Evolutionary conservation across 1,140 invertebrate genomes (phyloP), one percentile per base, ranked within the genome.

Genomic region (Drosophila sproati): DNA sequence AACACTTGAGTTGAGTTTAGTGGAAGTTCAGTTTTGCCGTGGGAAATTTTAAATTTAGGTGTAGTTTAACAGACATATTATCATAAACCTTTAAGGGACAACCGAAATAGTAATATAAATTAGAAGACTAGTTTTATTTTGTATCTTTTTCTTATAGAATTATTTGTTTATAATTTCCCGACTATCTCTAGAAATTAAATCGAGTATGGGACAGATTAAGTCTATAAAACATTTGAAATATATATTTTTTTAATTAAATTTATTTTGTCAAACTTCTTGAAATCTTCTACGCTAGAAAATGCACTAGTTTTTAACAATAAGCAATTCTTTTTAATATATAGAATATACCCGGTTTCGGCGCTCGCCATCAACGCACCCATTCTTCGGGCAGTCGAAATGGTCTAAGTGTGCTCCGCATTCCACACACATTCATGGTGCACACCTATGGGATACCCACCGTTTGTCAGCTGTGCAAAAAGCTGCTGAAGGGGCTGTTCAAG

Each of bases 381-480:
- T 97, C 96, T 47, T 96, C 96, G 69, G 96, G 80, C 54, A 90
- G 97, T 47, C 94, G 97, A 12, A 91, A 91, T 47, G 85, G 85
- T 4, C 60, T 81, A 37, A 78, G 37, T 3, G 69, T 70, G 7
- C 73, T 97, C 43, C 96, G 96, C 91, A 98, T 98, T 86, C 98
- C 98, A 39, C 98, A 99, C 93, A 98, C 98, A 31, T 97, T 97
- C 92, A 95, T 96, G 80, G 93, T 98, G 57, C 98, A 99, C 94
- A 98, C 95, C 43, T 99, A 99, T 93, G 98, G 97, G 20, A 94
- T 97, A 45, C 99, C 98, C 20, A 99, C 99, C 1, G 96, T 99
- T 8, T 99, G 99, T 93, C 97, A 98, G 81, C 95, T 96, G 91
- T 99, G 98, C 94, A 98, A 98, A 93, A 98, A 98, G 93, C 94